Evolutionary conservation across 2,797 vertebrate genomes (phyloP).

Genomic region (Pampus argenteus): DNA sequence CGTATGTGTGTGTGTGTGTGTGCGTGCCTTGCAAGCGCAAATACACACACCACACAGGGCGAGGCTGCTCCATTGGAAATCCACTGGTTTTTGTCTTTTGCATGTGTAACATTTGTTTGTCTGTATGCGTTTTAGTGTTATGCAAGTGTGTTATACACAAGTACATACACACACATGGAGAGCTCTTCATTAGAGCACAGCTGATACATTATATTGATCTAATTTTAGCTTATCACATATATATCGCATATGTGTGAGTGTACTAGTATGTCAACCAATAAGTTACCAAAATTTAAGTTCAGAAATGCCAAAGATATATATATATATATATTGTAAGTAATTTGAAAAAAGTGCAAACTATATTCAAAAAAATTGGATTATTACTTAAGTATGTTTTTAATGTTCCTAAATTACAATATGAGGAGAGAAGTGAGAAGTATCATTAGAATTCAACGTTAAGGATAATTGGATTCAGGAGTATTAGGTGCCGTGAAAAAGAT

Average conservation of each 20-base stretch:
- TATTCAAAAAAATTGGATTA: too few relatives aligned
- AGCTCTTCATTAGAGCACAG: neutral
- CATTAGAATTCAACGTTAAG: neutral
- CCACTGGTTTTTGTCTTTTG: constrained; percentile 6
- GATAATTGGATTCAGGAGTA: neutral
- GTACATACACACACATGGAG: neutral
- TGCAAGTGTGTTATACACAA: constrained; percentile 1
- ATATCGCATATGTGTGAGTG: too few relatives aligned
- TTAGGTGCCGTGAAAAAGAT: neutral
- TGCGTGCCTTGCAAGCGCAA: neutral
- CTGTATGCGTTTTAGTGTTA: constrained; percentile 9
- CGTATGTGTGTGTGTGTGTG: constrained; percentile 1
- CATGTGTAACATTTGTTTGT: neutral
- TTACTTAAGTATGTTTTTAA: too few relatives aligned
- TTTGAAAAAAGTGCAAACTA: neutral
- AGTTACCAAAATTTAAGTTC: neutral
- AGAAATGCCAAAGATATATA: too few relatives aligned
- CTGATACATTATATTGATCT: too few relatives aligned
- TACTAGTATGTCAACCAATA: neutral
- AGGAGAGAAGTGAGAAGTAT: neutral
- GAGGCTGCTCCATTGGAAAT: constrained; percentile 14
- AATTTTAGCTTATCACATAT: neutral
- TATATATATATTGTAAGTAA: too few relatives aligned
- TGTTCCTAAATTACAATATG: neutral
- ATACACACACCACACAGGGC: constrained; percentile 18